Evolutionary conservation across 2,888 invertebrate species (phyloP).

Genomic region (Eupithecia vulgata): DNA sequence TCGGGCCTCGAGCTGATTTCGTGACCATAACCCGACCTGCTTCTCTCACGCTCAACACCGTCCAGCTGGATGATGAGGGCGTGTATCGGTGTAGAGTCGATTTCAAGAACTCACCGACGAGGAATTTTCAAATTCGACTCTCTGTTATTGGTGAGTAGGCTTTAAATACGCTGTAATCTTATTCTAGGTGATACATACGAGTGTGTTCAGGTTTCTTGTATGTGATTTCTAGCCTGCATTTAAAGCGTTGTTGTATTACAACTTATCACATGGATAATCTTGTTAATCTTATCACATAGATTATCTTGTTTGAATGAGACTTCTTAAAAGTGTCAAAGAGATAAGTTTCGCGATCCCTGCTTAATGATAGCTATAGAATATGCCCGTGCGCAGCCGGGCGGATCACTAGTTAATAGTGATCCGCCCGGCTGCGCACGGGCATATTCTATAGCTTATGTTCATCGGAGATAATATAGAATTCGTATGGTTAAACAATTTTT

Average conservation of each 20-base stretch:
- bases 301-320: background rate
- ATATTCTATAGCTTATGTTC: too few relatives aligned
- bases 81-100: conserved; percentile 94
- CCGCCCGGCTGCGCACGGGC: too few relatives aligned
- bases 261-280: background rate
- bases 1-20: conserved; percentile 94
- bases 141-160: conserved; percentile 92
- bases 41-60: conserved; percentile 91
- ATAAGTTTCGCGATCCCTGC: background rate
- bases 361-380: too few relatives aligned
- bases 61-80: conserved; percentile 94
- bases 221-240: background rate
- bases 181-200: background rate
- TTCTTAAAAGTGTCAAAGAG: background rate
- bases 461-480: too few relatives aligned
- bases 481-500: too few relatives aligned
- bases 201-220: background rate
- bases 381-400: too few relatives aligned
- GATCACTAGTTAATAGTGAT: too few relatives aligned
- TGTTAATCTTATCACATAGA: background rate
- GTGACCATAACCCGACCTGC: conserved; percentile 92
- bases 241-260: background rate
- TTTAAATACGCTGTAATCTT: background rate
- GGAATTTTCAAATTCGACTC: conserved; percentile 94
- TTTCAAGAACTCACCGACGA: conserved; percentile 94